Evolutionary conservation across 2,888 invertebrate species (phyloP).

Genomic region (Nephrotoma guestfalica): DNA sequence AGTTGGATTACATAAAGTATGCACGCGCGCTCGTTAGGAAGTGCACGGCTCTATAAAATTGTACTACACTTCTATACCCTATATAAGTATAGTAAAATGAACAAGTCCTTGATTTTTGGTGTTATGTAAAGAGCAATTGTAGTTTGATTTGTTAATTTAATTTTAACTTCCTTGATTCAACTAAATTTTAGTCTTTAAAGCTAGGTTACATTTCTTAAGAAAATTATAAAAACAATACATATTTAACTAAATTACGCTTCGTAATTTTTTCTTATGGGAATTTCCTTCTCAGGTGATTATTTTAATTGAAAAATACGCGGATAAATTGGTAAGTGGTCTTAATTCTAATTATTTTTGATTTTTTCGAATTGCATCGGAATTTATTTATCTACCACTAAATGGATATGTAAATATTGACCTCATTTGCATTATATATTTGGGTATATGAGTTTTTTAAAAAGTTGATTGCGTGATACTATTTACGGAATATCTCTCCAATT

Average conservation of each 20-base stretch:
- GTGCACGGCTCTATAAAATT: background rate
- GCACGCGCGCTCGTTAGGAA: background rate
- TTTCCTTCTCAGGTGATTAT: background rate
- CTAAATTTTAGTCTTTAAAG: background rate
- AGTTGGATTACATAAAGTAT: background rate
- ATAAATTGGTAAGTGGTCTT: background rate
- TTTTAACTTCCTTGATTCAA: background rate
- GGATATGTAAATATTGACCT: background rate
- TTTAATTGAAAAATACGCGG: background rate
- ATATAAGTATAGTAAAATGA: background rate
- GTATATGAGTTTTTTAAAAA: background rate
- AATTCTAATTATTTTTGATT: background rate
- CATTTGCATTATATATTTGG: background rate
- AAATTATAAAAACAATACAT: background rate
- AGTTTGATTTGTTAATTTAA: background rate
- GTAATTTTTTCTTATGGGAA: background rate
- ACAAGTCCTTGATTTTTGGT: background rate
- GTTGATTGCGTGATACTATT: background rate
- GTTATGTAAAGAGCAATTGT: background rate
- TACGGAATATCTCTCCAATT: background rate
- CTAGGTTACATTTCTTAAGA: background rate
- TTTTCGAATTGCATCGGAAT: background rate
- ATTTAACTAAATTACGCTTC: background rate
- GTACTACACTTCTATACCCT: too few species aligned
- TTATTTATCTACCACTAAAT: background rate